Percentiles rank a stretch among this genome's conserved stretches.
These are phyloP conservation scores for Didymodactylos carnosus DNA, from an alignment of 2,888 invertebrate genomes.

Conservation along the genomic window DNA sequence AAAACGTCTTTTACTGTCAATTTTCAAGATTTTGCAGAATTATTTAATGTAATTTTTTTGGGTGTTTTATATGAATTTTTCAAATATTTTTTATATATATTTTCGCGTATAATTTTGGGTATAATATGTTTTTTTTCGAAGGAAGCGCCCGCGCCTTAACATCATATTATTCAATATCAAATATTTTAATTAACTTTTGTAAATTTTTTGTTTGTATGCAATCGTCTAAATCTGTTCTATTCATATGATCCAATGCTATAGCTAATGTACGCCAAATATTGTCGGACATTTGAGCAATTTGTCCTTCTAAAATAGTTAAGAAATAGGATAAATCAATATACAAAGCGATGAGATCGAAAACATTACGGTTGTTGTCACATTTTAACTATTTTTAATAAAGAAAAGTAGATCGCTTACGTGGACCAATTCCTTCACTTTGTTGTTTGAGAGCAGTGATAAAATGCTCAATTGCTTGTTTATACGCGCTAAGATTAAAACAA, in stretches of 20 bases:
- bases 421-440: constrained; percentile 52
- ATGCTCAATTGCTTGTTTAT: constrained; percentile 81
- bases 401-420: constrained; percentile 31
- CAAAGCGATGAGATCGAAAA: too few relatives aligned
- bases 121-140: too few relatives aligned
- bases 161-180: background rate
- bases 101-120: too few relatives aligned
- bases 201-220: background rate
- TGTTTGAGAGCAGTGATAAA: constrained; percentile 74
- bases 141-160: too few relatives aligned
- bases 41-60: too few relatives aligned
- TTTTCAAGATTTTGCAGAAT: too few relatives aligned
- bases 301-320: background rate
- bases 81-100: too few relatives aligned
- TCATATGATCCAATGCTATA: constrained; percentile 62
- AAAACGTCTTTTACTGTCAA: too few relatives aligned
- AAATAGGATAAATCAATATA: constrained; percentile 24
- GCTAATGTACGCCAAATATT: constrained; percentile 80
- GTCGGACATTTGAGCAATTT: constrained; percentile 48
- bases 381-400: too few relatives aligned
- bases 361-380: too few relatives aligned
- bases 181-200: background rate
- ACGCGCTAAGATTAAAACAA: constrained; percentile 79
- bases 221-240: constrained; percentile 38
- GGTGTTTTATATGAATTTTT: too few relatives aligned